Percentiles rank a stretch among this genome's conserved stretches.
These are phyloP conservation scores for Hydriomena furcata DNA, from an alignment of 2,888 invertebrate species.

Conservation along the genomic window DNA sequence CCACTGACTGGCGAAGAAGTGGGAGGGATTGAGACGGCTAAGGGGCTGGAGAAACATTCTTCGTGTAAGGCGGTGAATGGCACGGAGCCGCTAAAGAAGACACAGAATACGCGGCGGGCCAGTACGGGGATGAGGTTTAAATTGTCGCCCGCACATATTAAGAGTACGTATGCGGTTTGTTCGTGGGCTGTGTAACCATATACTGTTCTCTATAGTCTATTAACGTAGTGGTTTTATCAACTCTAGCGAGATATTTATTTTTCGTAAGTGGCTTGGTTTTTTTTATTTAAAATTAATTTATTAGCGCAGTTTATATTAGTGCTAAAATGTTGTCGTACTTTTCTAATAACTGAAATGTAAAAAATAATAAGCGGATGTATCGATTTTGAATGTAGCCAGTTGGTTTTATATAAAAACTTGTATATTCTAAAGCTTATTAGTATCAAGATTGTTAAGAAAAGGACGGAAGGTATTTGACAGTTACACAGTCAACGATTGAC, in stretches of 20 bases:
- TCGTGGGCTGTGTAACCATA: constrained; percentile 22
- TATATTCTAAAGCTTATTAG: too few species aligned
- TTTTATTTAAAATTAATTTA: too few species aligned
- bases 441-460: neutral
- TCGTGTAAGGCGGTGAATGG: constrained; percentile 70
- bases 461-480: neutral
- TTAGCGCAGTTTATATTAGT: too few species aligned
- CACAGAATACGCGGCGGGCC: constrained; percentile 68
- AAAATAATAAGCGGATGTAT: too few species aligned
- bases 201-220: neutral
- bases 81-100: constrained; percentile 56
- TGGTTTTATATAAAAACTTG: too few species aligned
- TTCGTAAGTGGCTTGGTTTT: too few species aligned
- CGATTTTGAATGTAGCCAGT: too few species aligned
- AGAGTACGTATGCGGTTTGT: constrained; percentile 69
- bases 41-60: constrained; percentile 46
- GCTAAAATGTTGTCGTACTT: too few species aligned
- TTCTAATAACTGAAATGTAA: too few species aligned
- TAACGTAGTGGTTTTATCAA: constrained; percentile 12
- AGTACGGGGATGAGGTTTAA: constrained; percentile 75
- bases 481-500: constrained; percentile 25
- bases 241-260: constrained; percentile 1
- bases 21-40: constrained; percentile 58
- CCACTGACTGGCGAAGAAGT: constrained; percentile 84
- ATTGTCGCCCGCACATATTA: constrained; percentile 74